These are phyloP conservation scores for Myotis brandtii DNA, from an alignment of 2,113 vertebrate species.

Conservation along the genomic window DNA sequence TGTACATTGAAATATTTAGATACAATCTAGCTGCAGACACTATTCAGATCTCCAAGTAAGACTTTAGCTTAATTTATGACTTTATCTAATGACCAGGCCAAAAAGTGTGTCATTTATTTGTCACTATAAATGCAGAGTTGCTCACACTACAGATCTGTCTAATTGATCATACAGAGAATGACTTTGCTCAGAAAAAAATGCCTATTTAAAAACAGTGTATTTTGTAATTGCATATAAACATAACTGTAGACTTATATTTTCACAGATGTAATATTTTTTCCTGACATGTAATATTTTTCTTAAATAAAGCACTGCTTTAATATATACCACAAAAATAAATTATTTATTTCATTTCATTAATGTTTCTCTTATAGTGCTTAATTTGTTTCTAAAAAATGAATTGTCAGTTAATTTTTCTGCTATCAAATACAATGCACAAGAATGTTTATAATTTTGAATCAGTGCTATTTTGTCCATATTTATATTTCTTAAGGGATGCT, in stretches of 20 bases:
- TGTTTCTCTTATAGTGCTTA: not conserved
- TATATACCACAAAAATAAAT: not conserved
- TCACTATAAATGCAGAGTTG: not conserved
- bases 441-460: conserved; percentile 4
- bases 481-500: not conserved
- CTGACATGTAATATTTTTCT: not conserved
- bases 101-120: not conserved
- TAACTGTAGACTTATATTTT: not conserved
- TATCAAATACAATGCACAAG: not conserved
- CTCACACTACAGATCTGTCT: not conserved
- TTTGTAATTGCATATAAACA: conserved; percentile 26
- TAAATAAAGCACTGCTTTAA: conserved; percentile 34
- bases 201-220: not conserved
- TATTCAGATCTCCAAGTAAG: not conserved
- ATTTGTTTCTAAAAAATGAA: conserved; percentile 11
- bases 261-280: not conserved
- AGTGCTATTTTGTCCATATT: not conserved
- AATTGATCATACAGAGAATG: not conserved
- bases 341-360: conserved; percentile 8
- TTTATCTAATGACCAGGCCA: not conserved
- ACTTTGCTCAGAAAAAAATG: not conserved
- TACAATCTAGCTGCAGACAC: not conserved
- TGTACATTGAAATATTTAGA: not conserved
- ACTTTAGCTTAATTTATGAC: not conserved
- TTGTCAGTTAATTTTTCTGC: not conserved